Base-by-base conservation (phyloP, 2,797 vertebrate genomes). In the Alcedo atthis region DNA sequence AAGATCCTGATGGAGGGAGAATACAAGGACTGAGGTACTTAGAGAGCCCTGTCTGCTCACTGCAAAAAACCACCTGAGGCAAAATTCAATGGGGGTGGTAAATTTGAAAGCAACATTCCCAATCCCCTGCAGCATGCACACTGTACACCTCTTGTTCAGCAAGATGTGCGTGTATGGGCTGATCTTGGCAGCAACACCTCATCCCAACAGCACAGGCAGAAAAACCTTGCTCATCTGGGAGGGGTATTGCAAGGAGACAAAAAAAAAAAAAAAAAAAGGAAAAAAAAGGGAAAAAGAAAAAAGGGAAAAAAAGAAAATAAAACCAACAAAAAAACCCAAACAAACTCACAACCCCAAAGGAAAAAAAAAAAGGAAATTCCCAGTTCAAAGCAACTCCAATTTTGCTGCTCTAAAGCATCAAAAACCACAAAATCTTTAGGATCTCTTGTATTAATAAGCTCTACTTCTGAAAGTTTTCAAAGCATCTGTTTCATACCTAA, bases 181-280 rank as follows among this genome's bases (percentile, higher is more conserved):
- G 74, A 12, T 28, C 68, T 54, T 9, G 73, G 80, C 74, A 73
- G 3, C 53, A 32, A 8, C 53, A 12, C 19, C 74, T 19, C 14
- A 25, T 12, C 54, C 40, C 45, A n/a, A 15, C 43, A 64, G 59
- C 48, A 25, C 28, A 26, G 43, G 51, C 37, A 68, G 62, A 43
- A 78, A 45, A 68, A 16, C 35, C 35, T 66, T 80, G 75, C 57
- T 74, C 15, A 0, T 5, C 17, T 8, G 5, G 32, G 35, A 53
- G 57, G 15, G 14, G 8, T 3, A 8, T 0, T 48, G 32, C 8
- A 25, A 30, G 8, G 6, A 3, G 15, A 7, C 10, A 40, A 33
- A 12, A 26, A 24, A 15, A 15, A 26, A 51, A 51, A 26, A 51
- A 9, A 16, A 26, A n/a, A n/a, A n/a, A n/a, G n/a, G n/a, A n/a